A percentile compares a stretch with the other conserved stretches of the same genome.
Evolutionary conservation across 2,797 vertebrate species (phyloP).

Genomic region (Helarctos malayanus): DNA sequence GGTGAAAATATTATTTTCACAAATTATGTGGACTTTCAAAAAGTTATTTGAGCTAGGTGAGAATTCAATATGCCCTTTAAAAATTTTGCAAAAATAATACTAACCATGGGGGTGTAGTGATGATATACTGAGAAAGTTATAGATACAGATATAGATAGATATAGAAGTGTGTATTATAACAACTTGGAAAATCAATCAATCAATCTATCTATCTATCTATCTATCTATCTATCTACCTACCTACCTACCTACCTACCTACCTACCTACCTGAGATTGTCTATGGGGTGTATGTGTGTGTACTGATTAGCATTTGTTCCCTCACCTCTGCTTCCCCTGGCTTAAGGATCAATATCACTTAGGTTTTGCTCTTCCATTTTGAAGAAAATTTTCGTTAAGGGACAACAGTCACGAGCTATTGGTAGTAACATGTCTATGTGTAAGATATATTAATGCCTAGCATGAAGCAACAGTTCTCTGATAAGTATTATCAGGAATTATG

Average conservation of each 20-base stretch:
- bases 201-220: too few relatives aligned
- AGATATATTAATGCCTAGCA: neutral
- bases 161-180: neutral
- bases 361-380: neutral
- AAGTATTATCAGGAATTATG: neutral
- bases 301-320: neutral
- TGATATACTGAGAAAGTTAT: neutral
- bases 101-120: neutral
- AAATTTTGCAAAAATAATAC: neutral
- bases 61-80: neutral
- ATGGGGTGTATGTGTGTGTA: neutral
- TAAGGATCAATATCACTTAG: neutral
- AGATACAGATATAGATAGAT: neutral
- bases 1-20: conserved; percentile 44
- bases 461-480: neutral
- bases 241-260: neutral
- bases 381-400: neutral
- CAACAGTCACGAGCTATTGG: neutral
- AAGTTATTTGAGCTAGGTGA: neutral
- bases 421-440: neutral
- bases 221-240: too few relatives aligned
- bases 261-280: neutral
- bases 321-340: neutral
- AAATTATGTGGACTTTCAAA: neutral
- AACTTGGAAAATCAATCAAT: neutral